A percentile compares a stretch with the other conserved stretches of the same genome.
These are phyloP conservation scores for Dendroctonus ponderosae DNA, from an alignment of 1,140 invertebrate genomes.

Conservation along the genomic window DNA sequence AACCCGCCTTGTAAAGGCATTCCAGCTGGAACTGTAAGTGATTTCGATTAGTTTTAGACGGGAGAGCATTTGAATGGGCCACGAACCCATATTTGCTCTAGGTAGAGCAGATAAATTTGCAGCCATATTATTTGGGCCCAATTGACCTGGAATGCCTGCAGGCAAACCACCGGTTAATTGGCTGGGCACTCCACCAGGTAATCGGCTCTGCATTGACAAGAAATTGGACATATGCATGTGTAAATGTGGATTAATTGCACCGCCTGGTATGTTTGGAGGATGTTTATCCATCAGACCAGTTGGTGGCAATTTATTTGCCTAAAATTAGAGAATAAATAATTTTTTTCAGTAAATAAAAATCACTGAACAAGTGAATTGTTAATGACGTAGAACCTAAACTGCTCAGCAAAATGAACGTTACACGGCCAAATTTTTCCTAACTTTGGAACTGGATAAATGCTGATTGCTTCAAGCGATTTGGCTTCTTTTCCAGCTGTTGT, in stretches of 20 bases:
- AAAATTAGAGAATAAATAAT: conserved; percentile 6
- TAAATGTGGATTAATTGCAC: conserved; percentile 53
- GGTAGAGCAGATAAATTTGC: conserved; percentile 33
- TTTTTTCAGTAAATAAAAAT: neutral
- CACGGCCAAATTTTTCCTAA: too few species aligned
- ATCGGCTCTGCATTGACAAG: conserved; percentile 51
- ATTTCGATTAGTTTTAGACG: neutral
- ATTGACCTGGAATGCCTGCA: conserved; percentile 13
- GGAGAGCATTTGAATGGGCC: neutral
- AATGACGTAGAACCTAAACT: too few species aligned
- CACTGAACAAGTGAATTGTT: too few species aligned
- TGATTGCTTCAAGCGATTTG: too few species aligned
- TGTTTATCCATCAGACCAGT: conserved; percentile 45
- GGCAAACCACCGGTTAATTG: conserved; percentile 29
- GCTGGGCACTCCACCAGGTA: conserved; percentile 44
- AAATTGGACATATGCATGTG: conserved; percentile 56
- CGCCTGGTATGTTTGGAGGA: conserved; percentile 45
- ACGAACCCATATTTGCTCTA: conserved; percentile 13
- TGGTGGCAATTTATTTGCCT: conserved; percentile 52
- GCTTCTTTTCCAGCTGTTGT: too few species aligned
- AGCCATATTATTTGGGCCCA: conserved; percentile 36
- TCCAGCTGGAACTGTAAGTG: conserved; percentile 7
- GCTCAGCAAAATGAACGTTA: too few species aligned
- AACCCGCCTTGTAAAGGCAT: conserved; percentile 25
- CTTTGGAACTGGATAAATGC: too few species aligned